Conservation (phyloP, 2,797 vertebrate species). For the Pangasius macronema region DNA sequence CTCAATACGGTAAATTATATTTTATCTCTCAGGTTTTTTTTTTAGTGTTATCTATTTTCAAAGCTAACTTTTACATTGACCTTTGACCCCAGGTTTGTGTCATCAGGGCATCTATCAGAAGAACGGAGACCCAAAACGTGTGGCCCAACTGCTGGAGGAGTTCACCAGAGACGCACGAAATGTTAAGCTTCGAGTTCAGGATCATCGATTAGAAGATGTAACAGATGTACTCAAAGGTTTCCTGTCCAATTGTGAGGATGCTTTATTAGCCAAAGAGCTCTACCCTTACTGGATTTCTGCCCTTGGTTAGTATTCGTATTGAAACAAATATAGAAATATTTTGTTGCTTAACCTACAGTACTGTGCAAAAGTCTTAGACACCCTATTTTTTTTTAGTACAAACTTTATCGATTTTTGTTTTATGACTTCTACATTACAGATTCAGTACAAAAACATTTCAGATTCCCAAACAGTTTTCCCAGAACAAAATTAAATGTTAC, state of each 20-base stretch:
- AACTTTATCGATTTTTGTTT: no score
- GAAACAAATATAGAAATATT: not conserved
- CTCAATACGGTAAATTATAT: constrained; percentile 88
- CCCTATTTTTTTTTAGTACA: no score
- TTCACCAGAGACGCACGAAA: constrained; percentile 89
- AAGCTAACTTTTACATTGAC: constrained; percentile 7
- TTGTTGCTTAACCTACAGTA: not conserved
- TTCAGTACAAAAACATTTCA: no score
- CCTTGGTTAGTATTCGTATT: constrained; percentile 75
- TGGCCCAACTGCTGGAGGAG: constrained; percentile 80
- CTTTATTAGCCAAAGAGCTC: constrained; percentile 90
- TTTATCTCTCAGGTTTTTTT: not conserved
- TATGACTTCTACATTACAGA: no score
- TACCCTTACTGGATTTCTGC: constrained; percentile 95
- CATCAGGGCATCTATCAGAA: constrained; percentile 87
- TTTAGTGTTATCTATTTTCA: not conserved
- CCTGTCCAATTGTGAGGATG: constrained; percentile 87
- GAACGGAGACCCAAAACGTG: constrained; percentile 75
- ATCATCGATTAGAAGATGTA: constrained; percentile 88
- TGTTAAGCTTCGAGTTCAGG: constrained; percentile 87
- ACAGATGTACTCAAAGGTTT: constrained; percentile 88
- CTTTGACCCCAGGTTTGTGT: constrained; percentile 80
- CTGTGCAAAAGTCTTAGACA: no score
- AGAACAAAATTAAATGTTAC: no score
- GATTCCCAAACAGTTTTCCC: no score